Evolutionary conservation across 2,888 invertebrate species (phyloP).

Genomic region (Cephus nigrinus): DNA sequence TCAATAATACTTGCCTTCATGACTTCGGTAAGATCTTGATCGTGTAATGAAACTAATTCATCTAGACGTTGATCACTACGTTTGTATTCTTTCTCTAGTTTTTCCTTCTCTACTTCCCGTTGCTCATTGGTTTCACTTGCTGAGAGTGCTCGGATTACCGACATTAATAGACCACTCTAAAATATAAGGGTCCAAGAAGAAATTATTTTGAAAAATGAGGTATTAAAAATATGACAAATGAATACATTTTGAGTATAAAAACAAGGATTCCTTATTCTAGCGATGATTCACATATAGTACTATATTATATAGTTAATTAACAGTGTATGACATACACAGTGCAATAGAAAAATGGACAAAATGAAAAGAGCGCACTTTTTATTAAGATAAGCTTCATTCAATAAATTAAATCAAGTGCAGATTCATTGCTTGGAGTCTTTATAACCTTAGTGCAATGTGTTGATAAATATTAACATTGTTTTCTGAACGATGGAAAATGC

Average conservation of each 20-base stretch:
- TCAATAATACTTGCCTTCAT: slow-evolving; percentile 70
- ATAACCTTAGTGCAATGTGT: neutral
- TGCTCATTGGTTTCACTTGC: slow-evolving; percentile 95
- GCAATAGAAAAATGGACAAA: neutral
- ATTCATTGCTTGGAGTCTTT: neutral
- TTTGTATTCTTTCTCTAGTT: slow-evolving; percentile 93
- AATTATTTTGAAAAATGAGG: neutral
- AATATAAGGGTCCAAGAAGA: slow-evolving; percentile 28
- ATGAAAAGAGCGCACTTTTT: neutral
- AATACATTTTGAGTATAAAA: slow-evolving; percentile 27
- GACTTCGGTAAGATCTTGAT: slow-evolving; percentile 87
- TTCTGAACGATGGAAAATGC: neutral
- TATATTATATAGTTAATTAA: neutral
- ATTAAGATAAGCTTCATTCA: neutral
- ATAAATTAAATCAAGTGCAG: neutral
- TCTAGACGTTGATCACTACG: slow-evolving; percentile 90
- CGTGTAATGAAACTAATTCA: slow-evolving; percentile 87
- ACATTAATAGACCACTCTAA: slow-evolving; percentile 90
- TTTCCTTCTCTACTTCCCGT: slow-evolving; percentile 90
- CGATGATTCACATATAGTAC: neutral
- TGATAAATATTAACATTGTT: neutral
- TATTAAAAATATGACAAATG: slow-evolving; percentile 14
- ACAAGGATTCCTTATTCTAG: slow-evolving; percentile 4
- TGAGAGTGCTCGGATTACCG: slow-evolving; percentile 93
- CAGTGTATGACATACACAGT: neutral